Evolutionary conservation across 2,888 invertebrate species (phyloP), one percentile per base, ranked within the genome.

Genomic region (Clistopyga incitator): DNA sequence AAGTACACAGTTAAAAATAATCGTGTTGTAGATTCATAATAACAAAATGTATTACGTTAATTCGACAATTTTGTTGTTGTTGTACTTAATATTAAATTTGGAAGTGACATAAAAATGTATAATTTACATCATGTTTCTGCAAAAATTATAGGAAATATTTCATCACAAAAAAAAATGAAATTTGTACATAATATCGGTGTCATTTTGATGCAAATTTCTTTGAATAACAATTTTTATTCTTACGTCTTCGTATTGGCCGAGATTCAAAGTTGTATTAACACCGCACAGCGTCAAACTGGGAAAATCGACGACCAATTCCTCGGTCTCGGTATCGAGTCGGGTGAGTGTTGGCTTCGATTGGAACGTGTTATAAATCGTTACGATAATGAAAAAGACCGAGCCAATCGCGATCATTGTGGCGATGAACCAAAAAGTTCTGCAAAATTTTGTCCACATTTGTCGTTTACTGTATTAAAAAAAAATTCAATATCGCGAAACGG

Each of bases 271-370:
- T 10, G 74, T 75, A 38, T 75, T 38, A 18, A 54, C 25, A 25
- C 64, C 29, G 56, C 91, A 91, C 1, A 90, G 18, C 15, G 78
- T 86, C 1, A 89, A 11, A 42, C 81, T 81, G 23, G 90, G 91
- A 56, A 88, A 90, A 56, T 86, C 52, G 13, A 78, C 54, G 3
- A 86, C 52, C n/a, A 65, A 3, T 0, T 79, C 50, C 0, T 85
- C 71, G 11, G 84, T 83, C 6, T 68, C 59, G n/a, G 85, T 80
- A 54, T 97, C 97, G 88, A 97, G 94, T 59, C 92, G 93, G 42
- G 97, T 97, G 75, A 97, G 96, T 0, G 97, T 97, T 4, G 97
- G 97, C 93, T 97, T 97, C 0, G 96, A 97, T 94, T 97, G 97
- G 92, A 97, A 97, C 92, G 97, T 97, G 88, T 96, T 96, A 97